Percentiles rank a stretch among this genome's conserved stretches.
Evolutionary conservation across 2,888 invertebrate species (phyloP).

Genomic region (Mactromeris polynyma): DNA sequence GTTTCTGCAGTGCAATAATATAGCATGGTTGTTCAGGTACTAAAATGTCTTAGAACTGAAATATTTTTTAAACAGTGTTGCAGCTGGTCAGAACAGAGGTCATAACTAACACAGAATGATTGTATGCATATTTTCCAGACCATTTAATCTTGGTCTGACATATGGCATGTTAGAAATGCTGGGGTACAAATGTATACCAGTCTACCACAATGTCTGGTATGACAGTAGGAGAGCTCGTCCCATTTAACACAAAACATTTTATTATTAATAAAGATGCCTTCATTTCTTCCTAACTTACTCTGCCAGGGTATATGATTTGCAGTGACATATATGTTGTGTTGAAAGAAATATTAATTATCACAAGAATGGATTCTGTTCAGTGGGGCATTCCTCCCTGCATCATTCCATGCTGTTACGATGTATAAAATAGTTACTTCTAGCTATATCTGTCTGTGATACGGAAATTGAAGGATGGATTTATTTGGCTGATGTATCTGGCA

Average conservation of each 20-base stretch:
- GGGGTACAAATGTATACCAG: background rate
- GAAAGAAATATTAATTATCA: background rate
- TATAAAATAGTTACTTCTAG: background rate
- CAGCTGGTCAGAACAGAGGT: background rate
- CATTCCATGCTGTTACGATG: background rate
- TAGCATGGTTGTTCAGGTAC: no score
- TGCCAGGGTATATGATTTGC: background rate
- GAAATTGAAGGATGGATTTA: background rate
- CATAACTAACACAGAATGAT: background rate
- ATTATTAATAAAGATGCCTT: background rate
- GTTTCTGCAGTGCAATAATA: no score
- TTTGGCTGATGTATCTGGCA: conserved; percentile 12
- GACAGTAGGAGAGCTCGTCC: background rate
- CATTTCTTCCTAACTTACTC: background rate
- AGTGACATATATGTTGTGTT: background rate
- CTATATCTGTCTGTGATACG: background rate
- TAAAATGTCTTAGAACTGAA: no score
- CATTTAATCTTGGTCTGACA: background rate
- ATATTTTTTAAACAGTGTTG: background rate
- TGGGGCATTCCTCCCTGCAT: background rate
- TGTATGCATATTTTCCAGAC: background rate
- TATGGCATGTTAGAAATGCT: background rate
- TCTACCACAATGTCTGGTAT: background rate
- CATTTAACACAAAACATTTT: background rate
- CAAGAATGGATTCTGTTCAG: background rate